Evolutionary conservation across 2,797 vertebrate genomes (phyloP).

Genomic region (Xyrichtys novacula): DNA sequence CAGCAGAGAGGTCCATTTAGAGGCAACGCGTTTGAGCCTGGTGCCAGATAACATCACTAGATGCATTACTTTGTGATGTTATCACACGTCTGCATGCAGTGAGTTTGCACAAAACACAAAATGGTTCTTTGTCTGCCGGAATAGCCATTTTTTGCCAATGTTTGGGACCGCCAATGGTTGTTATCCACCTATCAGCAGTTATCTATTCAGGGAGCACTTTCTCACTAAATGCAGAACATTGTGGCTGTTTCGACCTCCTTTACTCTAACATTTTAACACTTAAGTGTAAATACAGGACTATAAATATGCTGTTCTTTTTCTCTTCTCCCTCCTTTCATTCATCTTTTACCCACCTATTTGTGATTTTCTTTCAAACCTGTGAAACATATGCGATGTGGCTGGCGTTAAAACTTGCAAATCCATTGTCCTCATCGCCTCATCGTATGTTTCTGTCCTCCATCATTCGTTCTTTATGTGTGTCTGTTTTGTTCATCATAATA

Average conservation of each 20-base stretch:
- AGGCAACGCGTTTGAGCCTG: constrained; percentile 67
- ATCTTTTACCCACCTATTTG: constrained; percentile 47
- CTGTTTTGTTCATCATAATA: constrained; percentile 5
- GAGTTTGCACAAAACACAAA: constrained; percentile 69
- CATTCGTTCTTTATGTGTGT: constrained; percentile 3
- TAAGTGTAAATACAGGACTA: constrained; percentile 73
- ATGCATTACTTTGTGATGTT: constrained; percentile 84
- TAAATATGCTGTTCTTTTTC: constrained; percentile 79
- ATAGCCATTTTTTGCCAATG: constrained; percentile 41
- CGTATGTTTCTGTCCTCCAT: constrained; percentile 54
- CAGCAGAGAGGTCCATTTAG: constrained; percentile 73
- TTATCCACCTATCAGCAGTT: constrained; percentile 36
- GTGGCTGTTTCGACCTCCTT: constrained; percentile 53
- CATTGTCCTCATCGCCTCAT: constrained; percentile 37
- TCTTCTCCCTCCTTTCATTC: constrained; percentile 75
- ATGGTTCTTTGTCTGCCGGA: constrained; percentile 63
- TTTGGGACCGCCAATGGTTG: constrained; percentile 36
- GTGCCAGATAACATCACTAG: constrained; percentile 81
- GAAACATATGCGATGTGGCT: constrained; percentile 61
- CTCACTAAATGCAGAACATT: constrained; percentile 44
- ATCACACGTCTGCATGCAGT: constrained; percentile 80
- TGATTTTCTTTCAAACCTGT: constrained; percentile 44
- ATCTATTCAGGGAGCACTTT: constrained; percentile 41
- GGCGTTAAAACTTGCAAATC: constrained; percentile 38
- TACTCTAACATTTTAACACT: constrained; percentile 37